Evolutionary conservation across 2,113 vertebrate genomes (phyloP).

Genomic region (Columbina picui): DNA sequence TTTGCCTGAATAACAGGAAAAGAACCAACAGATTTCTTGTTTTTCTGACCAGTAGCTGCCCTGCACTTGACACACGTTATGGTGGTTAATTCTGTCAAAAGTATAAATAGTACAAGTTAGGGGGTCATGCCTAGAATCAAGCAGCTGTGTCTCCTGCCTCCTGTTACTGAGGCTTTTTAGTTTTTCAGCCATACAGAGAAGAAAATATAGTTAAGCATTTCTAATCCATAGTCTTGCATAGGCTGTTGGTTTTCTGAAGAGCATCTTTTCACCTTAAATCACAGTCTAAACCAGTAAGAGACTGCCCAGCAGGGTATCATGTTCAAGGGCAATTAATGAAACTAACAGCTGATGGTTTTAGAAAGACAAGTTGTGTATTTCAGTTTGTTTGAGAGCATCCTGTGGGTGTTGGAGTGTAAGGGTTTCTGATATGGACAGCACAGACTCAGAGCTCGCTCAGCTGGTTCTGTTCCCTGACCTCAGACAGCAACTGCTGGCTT

Average conservation of each 20-base stretch:
- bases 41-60: neutral
- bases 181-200: neutral
- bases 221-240: neutral
- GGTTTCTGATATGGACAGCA: neutral
- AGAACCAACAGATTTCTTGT: neutral
- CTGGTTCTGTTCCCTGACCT: neutral
- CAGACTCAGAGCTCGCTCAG: neutral
- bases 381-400: neutral
- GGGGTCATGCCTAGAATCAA: neutral
- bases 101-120: neutral
- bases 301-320: neutral
- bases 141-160: neutral
- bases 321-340: neutral
- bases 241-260: neutral
- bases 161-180: neutral
- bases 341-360: neutral
- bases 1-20: neutral
- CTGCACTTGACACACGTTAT: rapidly evolving
- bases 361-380: neutral
- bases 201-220: neutral
- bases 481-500: neutral
- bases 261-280: neutral
- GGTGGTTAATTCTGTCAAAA: neutral
- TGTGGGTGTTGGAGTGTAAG: rapidly evolving
- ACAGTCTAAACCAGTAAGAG: neutral